Percentiles rank a stretch among this genome's conserved stretches.
These are phyloP conservation scores for Chelonoidis abingdonii DNA, from an alignment of 2,113 vertebrate species.

Conservation along the genomic window DNA sequence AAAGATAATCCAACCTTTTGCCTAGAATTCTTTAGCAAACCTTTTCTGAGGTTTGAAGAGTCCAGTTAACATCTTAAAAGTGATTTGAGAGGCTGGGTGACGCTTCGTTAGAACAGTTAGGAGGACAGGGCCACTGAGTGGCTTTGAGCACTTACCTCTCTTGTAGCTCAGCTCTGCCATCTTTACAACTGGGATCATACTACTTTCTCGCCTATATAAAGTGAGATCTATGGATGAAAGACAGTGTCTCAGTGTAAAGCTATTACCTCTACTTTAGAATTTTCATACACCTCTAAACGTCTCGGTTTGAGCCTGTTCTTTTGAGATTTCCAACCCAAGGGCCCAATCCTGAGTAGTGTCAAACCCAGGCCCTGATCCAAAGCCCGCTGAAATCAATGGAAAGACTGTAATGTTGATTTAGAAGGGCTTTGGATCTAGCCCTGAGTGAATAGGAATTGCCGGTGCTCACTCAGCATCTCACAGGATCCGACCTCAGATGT, in stretches of 20 bases:
- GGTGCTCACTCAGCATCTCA: not conserved
- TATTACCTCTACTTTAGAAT: not conserved
- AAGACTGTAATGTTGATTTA: not conserved
- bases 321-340: not conserved
- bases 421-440: not conserved
- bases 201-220: not conserved
- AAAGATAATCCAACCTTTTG: not conserved
- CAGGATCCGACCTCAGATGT: not conserved
- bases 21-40: not conserved
- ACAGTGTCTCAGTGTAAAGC: not conserved
- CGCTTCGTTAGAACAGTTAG: not conserved
- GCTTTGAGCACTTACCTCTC: not conserved
- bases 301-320: not conserved
- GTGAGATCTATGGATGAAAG: not conserved
- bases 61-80: not conserved
- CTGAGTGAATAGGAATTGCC: not conserved
- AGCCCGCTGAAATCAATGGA: not conserved
- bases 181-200: not conserved
- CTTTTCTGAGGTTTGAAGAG: not conserved
- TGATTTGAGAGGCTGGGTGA: not conserved
- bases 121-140: not conserved
- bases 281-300: not conserved
- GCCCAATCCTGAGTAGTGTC: not conserved
- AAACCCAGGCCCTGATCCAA: not conserved
- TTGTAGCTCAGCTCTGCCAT: not conserved